Percentiles rank a stretch among this genome's conserved stretches.
Conservation (phyloP, 2,113 vertebrate genomes). For the Takifugu flavidus region DNA sequence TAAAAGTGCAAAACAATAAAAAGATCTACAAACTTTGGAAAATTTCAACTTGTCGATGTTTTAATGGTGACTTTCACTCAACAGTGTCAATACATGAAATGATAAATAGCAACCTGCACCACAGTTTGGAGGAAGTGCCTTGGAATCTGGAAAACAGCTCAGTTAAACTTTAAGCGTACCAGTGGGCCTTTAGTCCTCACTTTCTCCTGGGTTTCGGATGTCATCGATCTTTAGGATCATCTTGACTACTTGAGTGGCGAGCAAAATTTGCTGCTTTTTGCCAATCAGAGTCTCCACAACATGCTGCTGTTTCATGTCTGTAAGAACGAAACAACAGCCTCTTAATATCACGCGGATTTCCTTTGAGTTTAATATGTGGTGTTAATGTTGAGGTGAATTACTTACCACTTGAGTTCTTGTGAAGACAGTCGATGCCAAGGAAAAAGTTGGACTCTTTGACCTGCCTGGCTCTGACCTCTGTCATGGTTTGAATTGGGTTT, state of each 20-base stretch:
- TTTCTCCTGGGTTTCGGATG: conserved; percentile 89
- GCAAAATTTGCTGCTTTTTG: conserved; percentile 95
- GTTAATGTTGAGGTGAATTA: not conserved
- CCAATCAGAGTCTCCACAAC: conserved; percentile 97
- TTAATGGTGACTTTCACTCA: conserved; percentile 68
- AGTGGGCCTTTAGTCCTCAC: conserved; percentile 79
- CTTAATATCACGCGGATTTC: not conserved
- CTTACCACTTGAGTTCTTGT: conserved; percentile 90
- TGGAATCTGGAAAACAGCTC: conserved; percentile 30
- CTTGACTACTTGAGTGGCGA: conserved; percentile 94
- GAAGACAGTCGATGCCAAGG: conserved; percentile 92
- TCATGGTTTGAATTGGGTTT: conserved; percentile 96
- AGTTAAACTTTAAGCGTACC: not conserved
- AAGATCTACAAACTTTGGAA: not conserved
- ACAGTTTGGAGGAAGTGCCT: conserved; percentile 57
- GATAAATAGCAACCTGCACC: conserved; percentile 75
- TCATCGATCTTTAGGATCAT: conserved; percentile 99
- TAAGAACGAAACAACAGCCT: conserved; percentile 5
- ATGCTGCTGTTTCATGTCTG: conserved; percentile 97
- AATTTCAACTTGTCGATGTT: conserved; percentile 55
- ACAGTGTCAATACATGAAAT: conserved; percentile 66
- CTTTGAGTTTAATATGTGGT: not conserved
- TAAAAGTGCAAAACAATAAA: not conserved
- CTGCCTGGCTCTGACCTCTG: conserved; percentile 88
- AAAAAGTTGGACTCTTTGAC: conserved; percentile 88